Base-by-base conservation (phyloP, 2,888 invertebrate genomes). In the Thymelicus sylvestris region DNA sequence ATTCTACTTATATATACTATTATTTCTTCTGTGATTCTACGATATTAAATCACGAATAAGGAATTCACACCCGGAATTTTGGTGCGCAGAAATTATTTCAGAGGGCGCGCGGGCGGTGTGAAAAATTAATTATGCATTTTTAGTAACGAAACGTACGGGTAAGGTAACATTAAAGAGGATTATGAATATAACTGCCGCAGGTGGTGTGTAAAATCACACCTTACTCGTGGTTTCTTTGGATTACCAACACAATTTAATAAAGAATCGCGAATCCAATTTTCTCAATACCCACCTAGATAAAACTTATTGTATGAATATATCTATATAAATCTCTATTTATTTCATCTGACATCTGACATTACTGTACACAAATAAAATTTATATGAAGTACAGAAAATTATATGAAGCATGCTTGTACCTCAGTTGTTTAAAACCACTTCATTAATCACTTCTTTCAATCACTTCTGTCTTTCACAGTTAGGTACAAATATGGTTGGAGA, bases 101-200 rank as follows among this genome's bases (percentile, higher is more conserved):
- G 52, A 77, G 70, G 71, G 62, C 79, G 75, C 31, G 52, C 77
- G 70, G 71, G 62, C 79, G 75, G 78, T 80, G 80, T 79, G 79
- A 79, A 80, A 81, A 80, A 79, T 81, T 79, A 80, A 80, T 80
- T 79, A 82, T 80, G 77, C 79, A 80, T 75, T 76, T 62, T 10
- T 41, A 69, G 15, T 60, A 61, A 15, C 67, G 69, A 24, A 61
- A 68, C 59, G 66, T 67, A 70, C 62, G 70, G 48, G 47, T 63
- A 31, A n/a, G 48, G 63, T 47, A 63, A 63, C 61, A 74, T 75
- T 73, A 72, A 74, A 74, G 68, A 57, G 67, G 75, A 75, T 77
- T 77, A 78, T 73, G 59, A 55, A 55, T 55, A 55, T 24, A 55
- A 55, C 55, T 10, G 8, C 55, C 55, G 55, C 55, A 55, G 55